These are phyloP conservation scores for Cladorhizidae sp. DNA, from an alignment of 37 sponge, comb jelly and placozoan species.

Conservation along the genomic window DNA sequence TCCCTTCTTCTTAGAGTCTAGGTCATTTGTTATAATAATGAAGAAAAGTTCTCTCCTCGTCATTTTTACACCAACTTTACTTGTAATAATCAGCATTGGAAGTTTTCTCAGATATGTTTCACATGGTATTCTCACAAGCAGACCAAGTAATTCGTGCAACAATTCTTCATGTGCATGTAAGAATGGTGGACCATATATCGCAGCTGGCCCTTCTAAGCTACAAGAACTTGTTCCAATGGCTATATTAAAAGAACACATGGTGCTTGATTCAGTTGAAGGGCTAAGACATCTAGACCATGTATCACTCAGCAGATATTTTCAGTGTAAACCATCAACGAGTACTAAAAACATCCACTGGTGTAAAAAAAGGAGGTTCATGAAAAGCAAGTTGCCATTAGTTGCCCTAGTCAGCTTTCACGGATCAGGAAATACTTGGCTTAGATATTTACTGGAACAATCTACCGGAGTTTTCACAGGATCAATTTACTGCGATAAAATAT, in stretches of 20 bases:
- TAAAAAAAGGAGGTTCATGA: constrained; percentile 33
- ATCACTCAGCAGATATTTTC: constrained; percentile 35
- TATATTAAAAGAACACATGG: constrained; percentile 8
- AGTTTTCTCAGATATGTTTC: too few species aligned
- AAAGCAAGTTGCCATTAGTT: constrained; percentile 26
- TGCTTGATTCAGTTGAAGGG: constrained; percentile 10
- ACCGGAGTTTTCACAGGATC: constrained; percentile 80
- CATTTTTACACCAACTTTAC: too few species aligned
- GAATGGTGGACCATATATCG: constrained; percentile 23
- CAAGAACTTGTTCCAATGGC: constrained; percentile 19
- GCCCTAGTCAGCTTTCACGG: constrained; percentile 84
- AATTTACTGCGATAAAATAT: constrained; percentile 67
- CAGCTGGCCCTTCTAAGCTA: constrained; percentile 18
- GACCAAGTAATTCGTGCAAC: too few species aligned
- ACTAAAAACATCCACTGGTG: constrained; percentile 14
- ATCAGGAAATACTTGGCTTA: constrained; percentile 83
- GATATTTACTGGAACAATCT: constrained; percentile 74
- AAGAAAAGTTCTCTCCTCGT: too few species aligned
- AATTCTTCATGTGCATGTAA: too few species aligned
- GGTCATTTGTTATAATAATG: too few species aligned
- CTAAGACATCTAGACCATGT: constrained; percentile 32
- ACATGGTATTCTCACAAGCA: too few species aligned
- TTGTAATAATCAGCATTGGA: too few species aligned
- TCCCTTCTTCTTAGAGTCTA: too few species aligned
- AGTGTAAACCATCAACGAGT: constrained; percentile 15